Evolutionary conservation across 2,888 invertebrate genomes (phyloP), one percentile per base, ranked within the genome.

Genomic region (Petrolisthes manimaculis): DNA sequence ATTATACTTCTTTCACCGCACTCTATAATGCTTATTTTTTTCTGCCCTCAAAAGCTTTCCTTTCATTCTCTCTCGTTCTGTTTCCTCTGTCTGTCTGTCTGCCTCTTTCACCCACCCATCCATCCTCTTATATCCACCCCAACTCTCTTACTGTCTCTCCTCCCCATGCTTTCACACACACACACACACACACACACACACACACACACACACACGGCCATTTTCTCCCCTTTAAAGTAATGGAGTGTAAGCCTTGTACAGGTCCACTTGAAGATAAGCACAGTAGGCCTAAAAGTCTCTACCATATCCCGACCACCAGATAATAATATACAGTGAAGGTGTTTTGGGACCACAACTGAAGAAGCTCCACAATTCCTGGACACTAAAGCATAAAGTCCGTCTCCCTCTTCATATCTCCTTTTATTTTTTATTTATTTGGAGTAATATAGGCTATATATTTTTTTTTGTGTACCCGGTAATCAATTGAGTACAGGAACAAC

Each of bases 111-210:
- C 74, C n/a, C 74, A 14, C 74, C n/a, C 21, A 8, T 14, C 6
- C 6, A 61, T 9, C 8, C 61, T 9, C n/a, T 5, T 14, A 21
- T n/a, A 74, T 5, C 5, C 8, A 74, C 21, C 8, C 12, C 6
- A 61, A 61, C 61, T 9, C 8, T 9, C 8, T 18, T 21, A 79
- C 1, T 4, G 14, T 53, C 78, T n/a, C 79, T n/a, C 79, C 14
- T 54, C 51, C 61, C 6, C 61, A 61, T 12, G 14, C 61, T 9
- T 12, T 9, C 61, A 24, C 53, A 78, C 78, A 78, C 78, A 78
- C 78, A 78, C 78, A 78, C 78, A 78, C 78, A 78, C 78, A 78
- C 78, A 78, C 78, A 78, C 78, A 78, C 78, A 78, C 78, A 24
- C 78, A 78, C 78, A 78, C 24, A 78, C 78, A 78, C 78, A 24